Evolutionary conservation across 2,888 invertebrate species (phyloP).

Genomic region (Drosophila neutralis): DNA sequence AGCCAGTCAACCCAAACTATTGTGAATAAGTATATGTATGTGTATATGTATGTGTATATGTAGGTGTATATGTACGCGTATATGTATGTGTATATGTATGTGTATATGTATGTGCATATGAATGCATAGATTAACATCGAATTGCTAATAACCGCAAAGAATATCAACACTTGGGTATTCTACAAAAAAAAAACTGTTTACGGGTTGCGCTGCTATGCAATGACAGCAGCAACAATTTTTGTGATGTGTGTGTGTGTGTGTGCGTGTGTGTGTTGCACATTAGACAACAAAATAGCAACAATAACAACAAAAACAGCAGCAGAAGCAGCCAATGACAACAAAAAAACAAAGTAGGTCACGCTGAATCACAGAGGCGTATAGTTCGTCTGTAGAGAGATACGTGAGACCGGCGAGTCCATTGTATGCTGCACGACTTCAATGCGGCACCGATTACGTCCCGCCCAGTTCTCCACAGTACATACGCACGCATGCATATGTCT

Average conservation of each 20-base stretch:
- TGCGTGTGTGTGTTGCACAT: conserved; percentile 33
- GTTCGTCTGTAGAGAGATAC: conserved; percentile 25
- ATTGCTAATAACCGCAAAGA: conserved; percentile 40
- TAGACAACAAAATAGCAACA: conserved; percentile 4
- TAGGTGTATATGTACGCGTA: neutral
- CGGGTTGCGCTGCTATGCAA: conserved; percentile 60
- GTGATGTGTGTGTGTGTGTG: neutral
- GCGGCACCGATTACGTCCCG: conserved; percentile 37
- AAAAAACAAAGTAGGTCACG: conserved; percentile 63
- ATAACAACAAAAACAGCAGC: conserved; percentile 6
- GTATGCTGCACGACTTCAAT: conserved; percentile 29
- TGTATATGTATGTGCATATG: neutral
- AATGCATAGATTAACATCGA: conserved; percentile 35
- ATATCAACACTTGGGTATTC: conserved; percentile 37
- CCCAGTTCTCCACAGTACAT: neutral
- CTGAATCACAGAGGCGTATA: conserved; percentile 74
- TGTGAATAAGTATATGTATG: neutral
- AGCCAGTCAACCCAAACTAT: neutral
- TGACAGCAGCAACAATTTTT: conserved; percentile 20
- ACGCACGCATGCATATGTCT: neutral
- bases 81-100: neutral
- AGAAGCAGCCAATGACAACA: conserved; percentile 66
- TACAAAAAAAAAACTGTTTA: conserved; percentile 64
- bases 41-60: neutral
- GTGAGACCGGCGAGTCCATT: conserved; percentile 13